phyloP scores from a whole-genome alignment of 2,113 vertebrate species.

The Colinus virginianus region DNA sequence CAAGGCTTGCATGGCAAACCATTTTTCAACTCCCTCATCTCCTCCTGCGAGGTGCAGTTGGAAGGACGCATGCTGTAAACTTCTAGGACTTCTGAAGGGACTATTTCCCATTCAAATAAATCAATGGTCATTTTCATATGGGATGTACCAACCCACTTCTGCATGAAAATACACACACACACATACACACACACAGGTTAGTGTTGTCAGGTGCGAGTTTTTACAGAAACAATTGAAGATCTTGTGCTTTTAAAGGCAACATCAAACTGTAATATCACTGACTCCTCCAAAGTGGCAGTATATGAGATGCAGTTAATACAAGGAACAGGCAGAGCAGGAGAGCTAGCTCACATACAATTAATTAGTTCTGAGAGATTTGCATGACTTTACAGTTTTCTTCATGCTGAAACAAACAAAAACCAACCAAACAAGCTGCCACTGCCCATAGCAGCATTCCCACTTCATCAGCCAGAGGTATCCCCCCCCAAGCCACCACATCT shows the following conservation, averaged over 20 bases:
- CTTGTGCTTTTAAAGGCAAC: not conserved
- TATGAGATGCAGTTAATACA: not conserved
- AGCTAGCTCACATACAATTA: not conserved
- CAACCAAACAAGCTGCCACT: not conserved
- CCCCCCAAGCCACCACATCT: not conserved
- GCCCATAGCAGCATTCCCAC: not conserved
- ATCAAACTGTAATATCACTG: not conserved
- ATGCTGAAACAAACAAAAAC: not conserved
- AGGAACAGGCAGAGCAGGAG: not conserved
- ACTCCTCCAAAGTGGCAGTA: not conserved
- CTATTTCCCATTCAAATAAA: constrained; percentile 53
- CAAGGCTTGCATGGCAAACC: not conserved
- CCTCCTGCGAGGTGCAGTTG: not conserved
- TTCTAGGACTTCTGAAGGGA: constrained; percentile 64
- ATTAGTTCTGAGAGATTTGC: not conserved
- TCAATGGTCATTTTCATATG: constrained; percentile 60
- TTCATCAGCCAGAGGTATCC: not conserved
- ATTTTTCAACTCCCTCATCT: not conserved
- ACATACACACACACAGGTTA: not conserved
- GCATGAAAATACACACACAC: not conserved
- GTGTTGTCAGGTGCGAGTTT: not conserved
- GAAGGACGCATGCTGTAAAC: constrained; percentile 17
- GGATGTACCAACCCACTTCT: constrained; percentile 78
- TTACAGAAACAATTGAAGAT: not conserved
- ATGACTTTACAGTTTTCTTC: not conserved